These are phyloP conservation scores for Seladonia tumulorum DNA, from an alignment of 2,888 invertebrate genomes.

Conservation along the genomic window DNA sequence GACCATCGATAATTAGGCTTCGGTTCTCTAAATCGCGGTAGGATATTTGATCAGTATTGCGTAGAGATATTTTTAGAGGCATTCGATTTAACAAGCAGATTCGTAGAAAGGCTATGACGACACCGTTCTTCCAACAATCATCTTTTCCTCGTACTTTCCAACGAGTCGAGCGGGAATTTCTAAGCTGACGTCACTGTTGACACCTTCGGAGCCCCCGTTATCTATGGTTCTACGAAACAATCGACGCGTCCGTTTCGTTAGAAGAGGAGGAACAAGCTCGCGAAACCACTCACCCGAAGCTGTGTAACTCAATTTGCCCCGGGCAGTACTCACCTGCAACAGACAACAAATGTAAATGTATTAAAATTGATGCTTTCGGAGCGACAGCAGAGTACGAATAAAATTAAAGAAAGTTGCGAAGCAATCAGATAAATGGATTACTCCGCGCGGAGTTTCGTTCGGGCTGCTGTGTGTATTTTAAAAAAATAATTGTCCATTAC, in stretches of 20 bases:
- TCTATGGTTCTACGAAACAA: neutral
- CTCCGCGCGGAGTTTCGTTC: neutral
- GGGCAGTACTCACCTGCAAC: conserved; percentile 48
- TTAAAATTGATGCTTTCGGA: neutral
- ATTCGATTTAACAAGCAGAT: neutral
- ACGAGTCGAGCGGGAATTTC: neutral
- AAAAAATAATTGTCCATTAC: neutral
- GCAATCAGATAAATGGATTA: neutral
- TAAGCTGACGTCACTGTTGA: neutral
- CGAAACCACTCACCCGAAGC: conserved; percentile 30
- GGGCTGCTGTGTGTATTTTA: neutral
- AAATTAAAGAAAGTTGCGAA: neutral
- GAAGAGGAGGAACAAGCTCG: neutral
- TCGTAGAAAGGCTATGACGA: neutral
- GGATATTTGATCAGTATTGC: neutral
- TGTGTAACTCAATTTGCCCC: neutral
- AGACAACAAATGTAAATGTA: conserved; percentile 14
- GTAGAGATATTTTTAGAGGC: neutral
- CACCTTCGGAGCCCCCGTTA: neutral
- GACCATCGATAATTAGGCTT: neutral
- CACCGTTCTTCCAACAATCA: neutral
- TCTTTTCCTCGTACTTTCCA: neutral
- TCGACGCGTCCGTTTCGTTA: neutral
- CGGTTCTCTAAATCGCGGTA: neutral
- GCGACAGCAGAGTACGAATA: neutral